These are phyloP conservation scores for Drosophila fungiperda DNA, from an alignment of 2,888 invertebrate species.

Conservation along the genomic window DNA sequence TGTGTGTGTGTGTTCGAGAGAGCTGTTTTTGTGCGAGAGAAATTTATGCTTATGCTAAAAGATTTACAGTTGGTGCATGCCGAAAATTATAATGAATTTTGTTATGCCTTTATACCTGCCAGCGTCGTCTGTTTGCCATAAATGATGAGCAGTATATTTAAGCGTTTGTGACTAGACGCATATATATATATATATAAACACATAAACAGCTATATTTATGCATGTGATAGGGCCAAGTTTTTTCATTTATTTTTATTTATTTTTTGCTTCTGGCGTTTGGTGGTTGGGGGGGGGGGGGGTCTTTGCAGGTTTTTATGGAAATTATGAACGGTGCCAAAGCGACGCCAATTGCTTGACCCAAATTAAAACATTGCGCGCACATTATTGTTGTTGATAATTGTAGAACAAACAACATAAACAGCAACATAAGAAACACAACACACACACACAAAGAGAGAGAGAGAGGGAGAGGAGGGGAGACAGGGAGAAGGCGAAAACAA, in stretches of 20 bases:
- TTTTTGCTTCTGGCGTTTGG: neutral
- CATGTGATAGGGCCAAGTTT: constrained; percentile 43
- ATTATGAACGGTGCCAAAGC: constrained; percentile 67
- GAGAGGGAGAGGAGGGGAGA: no score
- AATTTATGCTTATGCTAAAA: constrained; percentile 75
- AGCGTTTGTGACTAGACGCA: constrained; percentile 23
- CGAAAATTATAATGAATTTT: constrained; percentile 76
- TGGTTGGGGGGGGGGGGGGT: neutral
- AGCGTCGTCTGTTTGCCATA: constrained; percentile 45
- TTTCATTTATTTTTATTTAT: neutral
- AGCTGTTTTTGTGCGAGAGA: constrained; percentile 39
- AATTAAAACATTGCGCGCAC: constrained; percentile 59
- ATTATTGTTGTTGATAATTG: constrained; percentile 73
- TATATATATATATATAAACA: constrained; percentile 27
- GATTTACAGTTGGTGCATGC: constrained; percentile 79
- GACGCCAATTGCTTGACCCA: constrained; percentile 75
- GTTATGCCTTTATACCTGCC: constrained; percentile 58
- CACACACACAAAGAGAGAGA: neutral
- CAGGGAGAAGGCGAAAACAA: constrained; percentile 5
- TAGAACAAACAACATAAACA: constrained; percentile 55
- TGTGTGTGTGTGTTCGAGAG: constrained; percentile 29
- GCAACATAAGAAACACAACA: constrained; percentile 20
- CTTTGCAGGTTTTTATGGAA: constrained; percentile 50
- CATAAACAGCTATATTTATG: constrained; percentile 31
- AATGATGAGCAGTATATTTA: constrained; percentile 52